Base-by-base conservation (phyloP, 2,888 invertebrate genomes). In the Lasius fuliginosus region DNA sequence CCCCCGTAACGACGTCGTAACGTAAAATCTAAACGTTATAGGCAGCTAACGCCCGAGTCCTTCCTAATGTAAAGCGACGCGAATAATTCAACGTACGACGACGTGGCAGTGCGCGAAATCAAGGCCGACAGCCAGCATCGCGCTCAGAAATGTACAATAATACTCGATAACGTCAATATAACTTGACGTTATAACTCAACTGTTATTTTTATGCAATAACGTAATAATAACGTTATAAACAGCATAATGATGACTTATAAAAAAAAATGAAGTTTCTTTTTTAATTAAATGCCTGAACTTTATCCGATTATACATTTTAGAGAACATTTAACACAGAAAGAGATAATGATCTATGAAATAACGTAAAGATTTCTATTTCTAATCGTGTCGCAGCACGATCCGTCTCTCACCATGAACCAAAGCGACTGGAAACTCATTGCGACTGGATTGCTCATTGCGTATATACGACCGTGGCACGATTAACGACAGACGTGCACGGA, bases 21-120 rank as follows among this genome's bases (percentile, higher is more conserved):
- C 64, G 53, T 56, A 53, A 82, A 82, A 76, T 60, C 42, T 76
- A 76, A 82, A 75, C 82, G 64, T 8, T 82, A 82, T 53, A 53
- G 76, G 9, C 79, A 71, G 23, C 36, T 60, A 62, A 60, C 46
- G 46, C 42, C 3, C 42, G 46, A 58, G 40, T 79, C 23, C 60
- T 71, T 71, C 58, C 40, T 58, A 40, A 42, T 30, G 56, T 56
- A 33, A 30, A 60, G 3, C 69, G 27, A 15, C 33, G 5, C 15
- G 12, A 15, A 77, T 40, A 40, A 77, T 46, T 71, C 77, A 68
- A 68, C 53, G 46, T 46, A 33, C 49, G 64, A 46, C 60, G 23
- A 46, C 18, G 12, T 8, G 36, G 36, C 23, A 23, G 46, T 49
- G 36, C 58, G 67, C 15, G 30, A 23, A 42, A 71, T 60, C 11